These are phyloP conservation scores for Picus viridis DNA, from an alignment of 2,797 vertebrate genomes.

Conservation along the genomic window DNA sequence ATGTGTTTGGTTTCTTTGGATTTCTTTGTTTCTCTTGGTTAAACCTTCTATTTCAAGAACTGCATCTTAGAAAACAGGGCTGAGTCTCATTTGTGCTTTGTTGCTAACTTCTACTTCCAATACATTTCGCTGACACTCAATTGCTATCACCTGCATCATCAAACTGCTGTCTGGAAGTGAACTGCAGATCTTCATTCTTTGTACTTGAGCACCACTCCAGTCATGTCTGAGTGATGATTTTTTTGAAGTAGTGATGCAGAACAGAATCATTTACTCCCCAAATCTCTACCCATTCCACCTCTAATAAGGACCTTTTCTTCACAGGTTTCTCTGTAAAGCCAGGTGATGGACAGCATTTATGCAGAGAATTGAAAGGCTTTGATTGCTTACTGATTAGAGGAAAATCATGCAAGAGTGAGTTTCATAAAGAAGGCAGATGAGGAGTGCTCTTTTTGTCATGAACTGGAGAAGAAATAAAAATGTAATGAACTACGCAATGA, in stretches of 20 bases:
- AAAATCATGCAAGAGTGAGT: constrained; percentile 20
- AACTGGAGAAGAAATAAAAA: neutral
- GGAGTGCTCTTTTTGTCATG: neutral
- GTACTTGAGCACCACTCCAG: neutral
- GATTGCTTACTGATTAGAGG: neutral
- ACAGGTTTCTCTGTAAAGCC: neutral
- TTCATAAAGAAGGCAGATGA: neutral
- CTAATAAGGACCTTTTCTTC: neutral
- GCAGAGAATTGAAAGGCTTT: neutral
- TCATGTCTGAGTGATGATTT: neutral
- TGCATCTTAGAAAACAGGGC: neutral
- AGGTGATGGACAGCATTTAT: neutral
- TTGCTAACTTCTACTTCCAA: neutral
- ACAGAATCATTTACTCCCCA: neutral
- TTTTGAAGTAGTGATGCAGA: neutral
- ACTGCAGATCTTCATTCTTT: neutral
- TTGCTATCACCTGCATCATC: neutral
- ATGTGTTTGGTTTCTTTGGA: neutral
- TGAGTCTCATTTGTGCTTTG: neutral
- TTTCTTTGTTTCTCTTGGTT: neutral
- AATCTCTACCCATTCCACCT: neutral
- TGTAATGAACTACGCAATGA: neutral
- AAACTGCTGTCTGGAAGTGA: neutral
- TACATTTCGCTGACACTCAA: neutral
- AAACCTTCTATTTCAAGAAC: neutral